Evolutionary conservation across 2,113 vertebrate genomes (phyloP), one percentile per base, ranked within the genome.

Genomic region (Rhinopomastus cyanomelas): DNA sequence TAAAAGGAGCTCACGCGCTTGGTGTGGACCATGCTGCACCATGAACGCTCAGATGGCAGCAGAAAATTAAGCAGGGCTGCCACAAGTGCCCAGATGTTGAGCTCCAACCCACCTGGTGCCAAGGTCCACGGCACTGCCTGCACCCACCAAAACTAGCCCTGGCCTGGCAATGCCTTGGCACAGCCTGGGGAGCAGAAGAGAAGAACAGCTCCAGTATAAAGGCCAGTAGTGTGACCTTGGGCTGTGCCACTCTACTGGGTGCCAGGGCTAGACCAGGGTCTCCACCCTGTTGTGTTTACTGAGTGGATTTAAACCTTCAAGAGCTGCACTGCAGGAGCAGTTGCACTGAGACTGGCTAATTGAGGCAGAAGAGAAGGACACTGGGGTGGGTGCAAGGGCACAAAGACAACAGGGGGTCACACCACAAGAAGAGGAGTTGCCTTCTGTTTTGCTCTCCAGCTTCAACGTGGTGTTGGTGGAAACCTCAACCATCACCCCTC

Each of bases 401-500:
- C 34, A 48, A 89, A 80, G 48, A 32, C 16, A 36, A 21, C 22
- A 75, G 48, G 36, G 8, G 17, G 9, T 61, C 26, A 51, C 34
- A n/a, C 9, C 1, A 0, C 11, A 8, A 9, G 21, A 18, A 49
- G 12, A 49, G 51, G 36, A 26, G 22, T 1, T 75, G 23, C 14
- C 17, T 30, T 74, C 20, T 32, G 11, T 23, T 21, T 11, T 32
- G 21, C 39, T 74, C 7, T 78, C 44, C 52, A 34, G 5, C 32
- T 61, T 84, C 26, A 30, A 3, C 0, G 8, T 21, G 34, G 17
- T 27, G 16, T 2, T 32, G 65, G 52, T 66, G 29, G 32, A 74
- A 78, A n/a, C 7, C 5, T 81, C 57, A 61, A 4, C 13, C 22
- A 56, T 6, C 29, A 30, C 2, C 5, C 22, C 49, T 49, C 27